phyloP scores from a whole-genome alignment of 2,888 invertebrate species.

The Drosophila pegasa region DNA sequence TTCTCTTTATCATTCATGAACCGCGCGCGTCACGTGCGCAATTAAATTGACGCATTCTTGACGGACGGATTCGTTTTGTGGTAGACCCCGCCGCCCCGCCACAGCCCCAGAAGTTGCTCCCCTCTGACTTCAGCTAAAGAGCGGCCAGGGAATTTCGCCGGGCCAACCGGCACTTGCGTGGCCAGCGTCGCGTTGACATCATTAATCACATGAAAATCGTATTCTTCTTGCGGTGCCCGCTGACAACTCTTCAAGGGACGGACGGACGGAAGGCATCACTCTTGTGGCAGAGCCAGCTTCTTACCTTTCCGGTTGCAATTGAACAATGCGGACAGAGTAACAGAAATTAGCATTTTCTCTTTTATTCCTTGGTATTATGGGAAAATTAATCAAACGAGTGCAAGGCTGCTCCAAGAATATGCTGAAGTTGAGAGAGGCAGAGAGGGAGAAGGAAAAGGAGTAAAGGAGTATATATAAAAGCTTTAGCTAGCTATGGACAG shows the following conservation, averaged over 20 bases:
- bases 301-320: constrained; percentile 7
- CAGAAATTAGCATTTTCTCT: constrained; percentile 5
- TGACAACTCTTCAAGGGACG: constrained; percentile 38
- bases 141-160: constrained; percentile 52
- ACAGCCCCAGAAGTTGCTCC: background rate
- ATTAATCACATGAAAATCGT: constrained; percentile 58
- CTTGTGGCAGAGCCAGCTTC: constrained; percentile 20
- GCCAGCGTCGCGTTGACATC: constrained; percentile 49
- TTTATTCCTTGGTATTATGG: background rate
- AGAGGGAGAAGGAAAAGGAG: too few species aligned
- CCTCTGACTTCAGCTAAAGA: constrained; percentile 45
- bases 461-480: background rate
- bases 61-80: constrained; percentile 69
- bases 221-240: constrained; percentile 21
- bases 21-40: constrained; percentile 78
- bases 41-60: constrained; percentile 81
- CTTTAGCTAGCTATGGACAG: background rate
- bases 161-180: constrained; percentile 23
- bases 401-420: background rate
- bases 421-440: background rate
- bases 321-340: background rate
- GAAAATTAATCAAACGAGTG: background rate
- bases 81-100: background rate
- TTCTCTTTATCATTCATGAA: constrained; percentile 49
- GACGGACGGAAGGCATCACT: constrained; percentile 19